These are phyloP conservation scores for Candoia aspera DNA, from an alignment of 2,113 vertebrate species.

Conservation along the genomic window DNA sequence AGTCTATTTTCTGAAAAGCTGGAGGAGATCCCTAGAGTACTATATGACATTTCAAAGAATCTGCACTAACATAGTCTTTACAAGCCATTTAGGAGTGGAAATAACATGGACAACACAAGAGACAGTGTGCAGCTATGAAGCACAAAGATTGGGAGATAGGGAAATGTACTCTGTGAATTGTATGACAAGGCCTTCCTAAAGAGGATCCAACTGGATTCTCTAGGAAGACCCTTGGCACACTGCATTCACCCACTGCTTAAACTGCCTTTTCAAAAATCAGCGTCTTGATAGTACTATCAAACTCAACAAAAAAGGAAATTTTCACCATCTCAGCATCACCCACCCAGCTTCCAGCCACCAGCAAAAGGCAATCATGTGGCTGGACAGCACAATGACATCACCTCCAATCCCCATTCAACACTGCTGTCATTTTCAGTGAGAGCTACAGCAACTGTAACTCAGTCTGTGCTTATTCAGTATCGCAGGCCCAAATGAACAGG, in stretches of 20 bases:
- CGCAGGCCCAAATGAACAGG: background rate
- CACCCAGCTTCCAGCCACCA: no score
- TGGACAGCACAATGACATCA: background rate
- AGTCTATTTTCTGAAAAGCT: background rate
- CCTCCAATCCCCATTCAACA: no score
- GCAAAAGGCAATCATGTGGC: background rate
- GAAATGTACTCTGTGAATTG: background rate
- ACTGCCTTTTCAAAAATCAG: background rate
- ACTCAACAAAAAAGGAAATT: background rate
- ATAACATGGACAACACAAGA: background rate
- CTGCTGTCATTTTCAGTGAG: background rate
- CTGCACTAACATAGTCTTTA: background rate
- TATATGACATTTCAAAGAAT: background rate
- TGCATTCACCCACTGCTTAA: background rate
- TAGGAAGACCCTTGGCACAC: background rate
- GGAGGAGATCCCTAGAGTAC: background rate
- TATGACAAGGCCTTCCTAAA: background rate
- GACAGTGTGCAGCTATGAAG: background rate
- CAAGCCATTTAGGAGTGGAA: background rate
- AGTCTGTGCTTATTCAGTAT: background rate
- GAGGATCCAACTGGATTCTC: background rate
- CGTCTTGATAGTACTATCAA: background rate
- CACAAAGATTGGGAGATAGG: background rate
- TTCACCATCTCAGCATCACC: background rate
- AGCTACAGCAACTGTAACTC: fast-evolving